Conservation (phyloP, 2,797 vertebrate genomes). For the Melanotaenia maccullochi region DNA sequence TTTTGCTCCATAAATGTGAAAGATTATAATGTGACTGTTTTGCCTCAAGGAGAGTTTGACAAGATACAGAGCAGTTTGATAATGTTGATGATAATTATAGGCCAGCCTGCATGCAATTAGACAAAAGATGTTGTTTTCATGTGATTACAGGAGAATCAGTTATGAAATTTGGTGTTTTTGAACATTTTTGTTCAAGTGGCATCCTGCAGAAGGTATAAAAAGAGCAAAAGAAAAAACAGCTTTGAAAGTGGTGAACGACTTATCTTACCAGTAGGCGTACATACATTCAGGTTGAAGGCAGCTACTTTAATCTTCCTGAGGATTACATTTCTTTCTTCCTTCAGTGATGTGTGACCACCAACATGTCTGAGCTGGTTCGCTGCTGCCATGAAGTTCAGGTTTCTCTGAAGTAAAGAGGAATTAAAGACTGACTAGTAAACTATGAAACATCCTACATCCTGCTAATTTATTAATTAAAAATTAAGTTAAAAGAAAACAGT, state of each 20-base stretch:
- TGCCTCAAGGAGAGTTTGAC: slow-evolving; percentile 19
- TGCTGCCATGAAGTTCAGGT: background rate
- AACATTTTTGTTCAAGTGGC: rapidly evolving
- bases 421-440: too few species aligned
- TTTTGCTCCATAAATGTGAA: slow-evolving; percentile 9
- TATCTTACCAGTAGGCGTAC: background rate
- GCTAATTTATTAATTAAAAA: background rate
- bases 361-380: background rate
- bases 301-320: background rate
- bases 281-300: too few species aligned
- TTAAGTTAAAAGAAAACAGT: background rate
- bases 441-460: background rate
- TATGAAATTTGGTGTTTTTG: background rate
- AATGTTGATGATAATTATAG: background rate
- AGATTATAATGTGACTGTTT: slow-evolving; percentile 23
- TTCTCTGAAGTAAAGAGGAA: background rate
- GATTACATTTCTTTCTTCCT: background rate
- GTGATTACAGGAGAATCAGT: background rate
- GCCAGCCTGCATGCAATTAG: background rate
- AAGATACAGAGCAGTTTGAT: background rate
- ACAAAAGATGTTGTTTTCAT: background rate
- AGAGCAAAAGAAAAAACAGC: background rate
- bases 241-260: background rate
- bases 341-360: background rate
- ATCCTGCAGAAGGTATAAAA: background rate